A percentile compares a stretch with the other conserved stretches of the same genome.
Evolutionary conservation across 2,888 invertebrate species (phyloP).

Genomic region (Priapulus caudatus): DNA sequence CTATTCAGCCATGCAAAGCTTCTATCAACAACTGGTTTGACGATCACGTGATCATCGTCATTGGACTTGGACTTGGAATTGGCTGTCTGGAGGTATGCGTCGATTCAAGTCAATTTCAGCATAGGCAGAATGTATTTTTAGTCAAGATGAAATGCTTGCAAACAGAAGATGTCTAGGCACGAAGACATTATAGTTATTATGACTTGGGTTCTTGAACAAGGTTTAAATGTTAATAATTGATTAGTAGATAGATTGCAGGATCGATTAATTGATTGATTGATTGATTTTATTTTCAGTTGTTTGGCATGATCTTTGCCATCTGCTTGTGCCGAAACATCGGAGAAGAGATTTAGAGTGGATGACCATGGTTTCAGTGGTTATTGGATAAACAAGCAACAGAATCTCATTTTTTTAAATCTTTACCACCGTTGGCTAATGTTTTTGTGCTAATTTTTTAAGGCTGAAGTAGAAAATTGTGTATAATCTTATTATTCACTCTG

Average conservation of each 20-base stretch:
- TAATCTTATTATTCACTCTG: no score
- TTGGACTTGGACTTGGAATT: not conserved
- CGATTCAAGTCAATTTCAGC: not conserved
- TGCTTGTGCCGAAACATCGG: constrained; percentile 27
- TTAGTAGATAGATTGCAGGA: no score
- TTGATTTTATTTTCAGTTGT: constrained; percentile 21
- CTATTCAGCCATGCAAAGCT: no score
- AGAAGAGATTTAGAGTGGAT: constrained; percentile 19
- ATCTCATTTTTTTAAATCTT: not conserved
- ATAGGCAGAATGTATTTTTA: not conserved
- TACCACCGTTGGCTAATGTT: no score
- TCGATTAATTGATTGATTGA: not conserved
- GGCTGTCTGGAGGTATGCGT: constrained; percentile 1
- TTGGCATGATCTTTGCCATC: constrained; percentile 28
- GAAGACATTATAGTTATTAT: no score
- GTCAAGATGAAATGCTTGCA: not conserved
- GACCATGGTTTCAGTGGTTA: not conserved
- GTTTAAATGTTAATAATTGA: no score
- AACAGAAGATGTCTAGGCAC: no score
- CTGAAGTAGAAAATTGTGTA: no score
- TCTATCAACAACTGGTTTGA: not conserved
- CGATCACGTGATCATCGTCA: constrained; percentile 3
- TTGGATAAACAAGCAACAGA: not conserved
- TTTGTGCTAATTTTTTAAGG: no score
- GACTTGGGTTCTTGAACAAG: no score